These are phyloP conservation scores for Helleia helle DNA, from an alignment of 2,888 invertebrate genomes.

Conservation along the genomic window DNA sequence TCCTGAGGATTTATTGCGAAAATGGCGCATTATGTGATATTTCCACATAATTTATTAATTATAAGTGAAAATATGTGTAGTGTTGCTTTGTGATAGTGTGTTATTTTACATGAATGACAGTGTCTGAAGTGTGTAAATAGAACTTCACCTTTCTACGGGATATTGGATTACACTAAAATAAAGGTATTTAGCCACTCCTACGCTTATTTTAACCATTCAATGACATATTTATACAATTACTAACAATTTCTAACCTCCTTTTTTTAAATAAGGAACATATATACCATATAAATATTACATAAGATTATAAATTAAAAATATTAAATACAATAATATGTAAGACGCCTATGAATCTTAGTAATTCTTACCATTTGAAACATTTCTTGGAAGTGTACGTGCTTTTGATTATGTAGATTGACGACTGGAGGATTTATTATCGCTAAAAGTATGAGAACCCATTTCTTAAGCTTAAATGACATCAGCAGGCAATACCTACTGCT, in stretches of 20 bases:
- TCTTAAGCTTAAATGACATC: conserved; percentile 56
- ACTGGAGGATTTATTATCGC: conserved; percentile 27
- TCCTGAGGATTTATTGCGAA: conserved; percentile 66
- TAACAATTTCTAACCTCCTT: conserved; percentile 11
- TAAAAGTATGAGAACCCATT: conserved; percentile 29
- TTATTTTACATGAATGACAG: conserved; percentile 62
- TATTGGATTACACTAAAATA: conserved; percentile 72
- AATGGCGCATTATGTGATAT: conserved; percentile 72
- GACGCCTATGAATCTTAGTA: conserved; percentile 21
- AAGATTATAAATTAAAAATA: conserved; percentile 33
- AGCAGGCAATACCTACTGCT: conserved; percentile 49
- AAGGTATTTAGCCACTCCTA: conserved; percentile 67
- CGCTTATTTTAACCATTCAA: conserved; percentile 34
- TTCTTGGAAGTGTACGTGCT: conserved; percentile 37
- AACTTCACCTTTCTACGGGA: conserved; percentile 65
- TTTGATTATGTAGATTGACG: conserved; percentile 22
- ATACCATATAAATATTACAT: conserved; percentile 46
- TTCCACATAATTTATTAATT: conserved; percentile 62
- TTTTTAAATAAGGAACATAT: background rate
- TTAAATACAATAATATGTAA: background rate
- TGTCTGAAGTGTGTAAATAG: conserved; percentile 62
- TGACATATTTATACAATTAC: conserved; percentile 11
- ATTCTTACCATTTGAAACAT: conserved; percentile 28
- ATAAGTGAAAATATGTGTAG: conserved; percentile 68
- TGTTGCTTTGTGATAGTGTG: conserved; percentile 67